Conservation (phyloP, 2,797 vertebrate species). For the Neomorphus geoffroyi region DNA sequence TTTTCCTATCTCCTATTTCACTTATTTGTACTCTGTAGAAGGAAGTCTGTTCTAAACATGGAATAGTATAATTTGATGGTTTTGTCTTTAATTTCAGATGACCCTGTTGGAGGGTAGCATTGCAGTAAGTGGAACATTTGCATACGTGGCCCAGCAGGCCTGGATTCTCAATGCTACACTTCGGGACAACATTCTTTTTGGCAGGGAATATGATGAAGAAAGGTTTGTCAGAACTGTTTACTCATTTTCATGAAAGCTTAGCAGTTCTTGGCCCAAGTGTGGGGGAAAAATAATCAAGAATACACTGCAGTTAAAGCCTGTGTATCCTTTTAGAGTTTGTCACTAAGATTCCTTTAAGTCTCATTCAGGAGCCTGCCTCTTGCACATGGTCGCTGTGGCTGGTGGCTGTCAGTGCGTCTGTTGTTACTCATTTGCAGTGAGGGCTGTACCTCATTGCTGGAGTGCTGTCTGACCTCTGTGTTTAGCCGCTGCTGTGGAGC, state of each 20-base stretch:
- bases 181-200: slow-evolving; percentile 93
- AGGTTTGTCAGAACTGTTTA: slow-evolving; percentile 74
- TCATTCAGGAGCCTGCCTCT: background rate
- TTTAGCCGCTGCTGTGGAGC: background rate
- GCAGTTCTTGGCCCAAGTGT: background rate
- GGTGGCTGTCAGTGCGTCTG: background rate
- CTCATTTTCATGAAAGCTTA: background rate
- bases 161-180: slow-evolving; percentile 91
- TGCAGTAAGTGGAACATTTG: slow-evolving; percentile 85
- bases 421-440: background rate
- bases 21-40: background rate
- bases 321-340: background rate
- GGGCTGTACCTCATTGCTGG: background rate
- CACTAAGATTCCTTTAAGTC: background rate
- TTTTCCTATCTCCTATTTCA: background rate
- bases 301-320: background rate
- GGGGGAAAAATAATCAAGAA: background rate
- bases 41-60: background rate
- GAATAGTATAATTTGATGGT: background rate
- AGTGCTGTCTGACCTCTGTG: background rate
- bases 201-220: slow-evolving; percentile 89
- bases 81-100: slow-evolving; percentile 79
- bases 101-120: slow-evolving; percentile 87
- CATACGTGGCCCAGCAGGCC: slow-evolving; percentile 92
- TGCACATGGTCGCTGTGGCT: background rate